These are phyloP conservation scores for Oscarella lobularis DNA, from an alignment of 37 sponge, comb jelly and placozoan genomes.

Conservation along the genomic window DNA sequence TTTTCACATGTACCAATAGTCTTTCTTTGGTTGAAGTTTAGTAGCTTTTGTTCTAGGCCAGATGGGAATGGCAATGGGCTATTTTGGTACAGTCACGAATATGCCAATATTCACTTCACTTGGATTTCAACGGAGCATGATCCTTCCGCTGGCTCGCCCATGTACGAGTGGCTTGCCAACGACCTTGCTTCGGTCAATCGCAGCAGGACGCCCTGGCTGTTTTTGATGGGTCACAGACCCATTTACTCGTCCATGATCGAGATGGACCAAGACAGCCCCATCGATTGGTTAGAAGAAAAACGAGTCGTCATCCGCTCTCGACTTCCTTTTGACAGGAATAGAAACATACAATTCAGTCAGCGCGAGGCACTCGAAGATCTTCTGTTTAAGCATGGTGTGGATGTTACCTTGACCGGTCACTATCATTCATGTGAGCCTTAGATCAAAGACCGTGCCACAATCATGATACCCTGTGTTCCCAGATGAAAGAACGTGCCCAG, in stretches of 20 bases:
- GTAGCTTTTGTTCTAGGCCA: no score
- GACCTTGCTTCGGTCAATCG: conserved; percentile 44
- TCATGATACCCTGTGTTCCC: no score
- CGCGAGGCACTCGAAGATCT: not conserved
- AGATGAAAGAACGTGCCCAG: conserved; percentile 52
- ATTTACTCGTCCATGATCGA: no score
- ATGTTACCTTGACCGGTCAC: conserved; percentile 60
- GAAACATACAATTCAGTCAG: not conserved
- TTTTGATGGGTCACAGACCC: conserved; percentile 62
- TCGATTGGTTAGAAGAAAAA: no score
- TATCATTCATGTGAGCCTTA: conserved; percentile 64
- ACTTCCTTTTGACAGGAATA: no score
- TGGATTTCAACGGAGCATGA: conserved; percentile 72
- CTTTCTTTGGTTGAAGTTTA: not conserved
- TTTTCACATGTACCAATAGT: conserved; percentile 43
- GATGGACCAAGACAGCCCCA: no score
- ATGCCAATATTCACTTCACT: conserved; percentile 49
- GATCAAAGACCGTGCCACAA: no score
- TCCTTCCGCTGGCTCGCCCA: conserved; percentile 17
- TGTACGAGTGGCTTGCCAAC: conserved; percentile 30
- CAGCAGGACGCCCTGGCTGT: conserved; percentile 58
- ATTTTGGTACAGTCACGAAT: conserved; percentile 53
- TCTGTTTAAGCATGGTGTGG: conserved; percentile 33
- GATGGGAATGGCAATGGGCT: not conserved
- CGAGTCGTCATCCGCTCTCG: no score